Conservation (phyloP, 1,140 invertebrate genomes). For the Leptonema lineaticorne region DNA sequence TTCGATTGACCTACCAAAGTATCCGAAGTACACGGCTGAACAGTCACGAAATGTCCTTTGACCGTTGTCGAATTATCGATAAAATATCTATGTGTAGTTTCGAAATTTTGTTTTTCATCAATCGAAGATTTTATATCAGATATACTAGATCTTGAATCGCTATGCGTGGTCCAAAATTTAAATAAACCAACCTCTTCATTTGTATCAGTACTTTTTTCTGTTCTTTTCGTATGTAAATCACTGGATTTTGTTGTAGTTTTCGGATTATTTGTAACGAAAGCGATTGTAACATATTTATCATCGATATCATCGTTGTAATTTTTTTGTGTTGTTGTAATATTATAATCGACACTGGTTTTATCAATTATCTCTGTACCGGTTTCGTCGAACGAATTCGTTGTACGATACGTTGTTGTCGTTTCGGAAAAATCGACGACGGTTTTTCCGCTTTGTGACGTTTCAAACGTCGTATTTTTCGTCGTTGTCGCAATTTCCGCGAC, state of each 20-base stretch:
- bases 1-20: neutral
- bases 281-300: conserved; percentile 23
- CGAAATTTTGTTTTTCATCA: neutral
- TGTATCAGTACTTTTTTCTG: conserved; percentile 18
- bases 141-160: conserved; percentile 6
- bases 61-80: conserved; percentile 21
- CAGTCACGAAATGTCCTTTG: conserved; percentile 24
- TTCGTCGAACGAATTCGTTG: conserved; percentile 15
- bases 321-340: neutral
- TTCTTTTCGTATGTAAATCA: conserved; percentile 23
- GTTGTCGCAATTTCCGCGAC: conserved; percentile 11
- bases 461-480: conserved; percentile 4
- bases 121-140: neutral
- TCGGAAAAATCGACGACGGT: conserved; percentile 12
- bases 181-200: conserved; percentile 20
- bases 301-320: neutral
- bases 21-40: neutral
- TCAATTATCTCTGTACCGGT: conserved; percentile 18
- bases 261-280: conserved; percentile 31
- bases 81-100: conserved; percentile 9
- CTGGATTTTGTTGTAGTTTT: conserved; percentile 25
- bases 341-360: neutral
- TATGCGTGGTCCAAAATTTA: conserved; percentile 35
- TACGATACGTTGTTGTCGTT: neutral
- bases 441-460: conserved; percentile 33